Percentiles rank a stretch among this genome's conserved stretches.
phyloP scores from a whole-genome alignment of 2,888 invertebrate genomes.

The Cheilosia scutellata region DNA sequence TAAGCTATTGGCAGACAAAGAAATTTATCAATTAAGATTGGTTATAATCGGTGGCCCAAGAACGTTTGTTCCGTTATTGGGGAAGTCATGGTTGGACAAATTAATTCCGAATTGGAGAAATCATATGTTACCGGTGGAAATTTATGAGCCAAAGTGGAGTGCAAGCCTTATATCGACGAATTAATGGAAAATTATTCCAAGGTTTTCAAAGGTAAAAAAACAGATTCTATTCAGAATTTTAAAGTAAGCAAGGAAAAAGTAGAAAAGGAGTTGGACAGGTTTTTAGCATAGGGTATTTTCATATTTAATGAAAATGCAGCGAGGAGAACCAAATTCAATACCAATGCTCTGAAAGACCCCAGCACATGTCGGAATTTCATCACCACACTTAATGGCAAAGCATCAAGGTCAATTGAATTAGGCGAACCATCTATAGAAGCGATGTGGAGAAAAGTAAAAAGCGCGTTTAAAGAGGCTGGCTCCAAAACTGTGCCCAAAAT shows the following conservation, averaged over 20 bases:
- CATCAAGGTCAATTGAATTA: too few species aligned
- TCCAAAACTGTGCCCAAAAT: too few species aligned
- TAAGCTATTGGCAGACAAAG: neutral
- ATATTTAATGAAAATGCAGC: too few species aligned
- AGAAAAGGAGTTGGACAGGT: conserved; percentile 2
- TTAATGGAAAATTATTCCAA: conserved; percentile 4
- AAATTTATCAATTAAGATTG: neutral
- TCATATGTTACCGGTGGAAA: neutral
- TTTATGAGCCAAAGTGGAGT: neutral
- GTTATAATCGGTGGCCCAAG: neutral
- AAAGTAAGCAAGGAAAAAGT: conserved; percentile 3
- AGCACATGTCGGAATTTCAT: too few species aligned
- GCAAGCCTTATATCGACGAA: too few species aligned
- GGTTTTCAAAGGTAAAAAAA: neutral
- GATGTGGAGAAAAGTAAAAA: too few species aligned
- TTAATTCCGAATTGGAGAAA: neutral
- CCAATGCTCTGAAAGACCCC: too few species aligned
- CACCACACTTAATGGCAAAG: too few species aligned
- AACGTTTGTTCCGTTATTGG: neutral
- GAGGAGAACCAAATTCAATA: too few species aligned
- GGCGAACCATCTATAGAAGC: too few species aligned
- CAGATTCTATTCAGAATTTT: neutral
- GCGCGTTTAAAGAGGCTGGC: too few species aligned
- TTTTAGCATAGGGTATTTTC: neutral
- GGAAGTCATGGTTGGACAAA: conserved; percentile 2